Evolutionary conservation across 2,797 vertebrate species (phyloP), one percentile per base, ranked within the genome.

Genomic region (Sylvia borin): DNA sequence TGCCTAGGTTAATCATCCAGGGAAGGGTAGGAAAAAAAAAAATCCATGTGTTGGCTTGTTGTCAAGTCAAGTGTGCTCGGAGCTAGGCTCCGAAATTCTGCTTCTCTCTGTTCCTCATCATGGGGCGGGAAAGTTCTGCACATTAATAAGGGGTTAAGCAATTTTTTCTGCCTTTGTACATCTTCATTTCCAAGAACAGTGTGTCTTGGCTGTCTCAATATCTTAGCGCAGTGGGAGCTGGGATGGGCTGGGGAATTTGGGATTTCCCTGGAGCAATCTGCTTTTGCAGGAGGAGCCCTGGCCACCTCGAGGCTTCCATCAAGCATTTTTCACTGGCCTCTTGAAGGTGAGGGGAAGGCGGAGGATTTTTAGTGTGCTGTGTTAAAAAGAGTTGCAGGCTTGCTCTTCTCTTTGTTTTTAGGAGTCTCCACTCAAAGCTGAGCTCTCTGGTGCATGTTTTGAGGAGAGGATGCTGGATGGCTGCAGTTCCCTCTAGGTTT

Each of bases 181-280:
- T 70, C 54, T 47, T 50, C 6, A 0, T 80, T 74, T 75, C 71
- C 76, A 68, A 75, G 60, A 43, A 3, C 18, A 12, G 16, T 1
- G 72, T 54, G 47, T 31, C 57, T 64, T 57, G 48, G n/a, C 57
- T 82, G 29, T 40, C 45, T 76, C 11, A 21, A 0, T 13, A 31
- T 53, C 48, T 71, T 42, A 74, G 65, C 34, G 50, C 0, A 0
- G 1, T 25, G 54, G 60, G 31, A 10, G 7, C 17, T 72, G 47
- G 22, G 4, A 17, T 48, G 62, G 38, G 58, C 40, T 68, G 36
- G 16, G 71, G n/a, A 55, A 54, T 71, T 58, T 32, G 50, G 72
- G 55, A 47, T 85, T 83, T 95, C 70, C 70, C 76, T 85, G n/a
- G 75, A 47, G 83, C 65, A 22, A 7, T 57, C 70, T 58, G 43